Percentiles rank a stretch among this genome's conserved stretches.
phyloP scores from a whole-genome alignment of 2,797 vertebrate genomes.

The Buceros bicornis region DNA sequence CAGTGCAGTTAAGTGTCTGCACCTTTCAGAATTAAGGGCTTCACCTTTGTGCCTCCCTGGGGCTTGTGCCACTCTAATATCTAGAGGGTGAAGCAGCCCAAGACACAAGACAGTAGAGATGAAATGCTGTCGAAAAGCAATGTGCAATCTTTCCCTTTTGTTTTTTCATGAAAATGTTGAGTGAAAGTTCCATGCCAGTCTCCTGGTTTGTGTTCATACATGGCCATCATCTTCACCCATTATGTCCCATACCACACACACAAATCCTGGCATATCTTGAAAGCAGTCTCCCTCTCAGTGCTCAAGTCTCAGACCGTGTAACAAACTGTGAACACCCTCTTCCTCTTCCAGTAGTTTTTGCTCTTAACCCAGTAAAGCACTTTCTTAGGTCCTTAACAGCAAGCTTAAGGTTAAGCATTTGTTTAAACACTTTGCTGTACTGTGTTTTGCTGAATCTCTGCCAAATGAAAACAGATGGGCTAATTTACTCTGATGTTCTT shows the following conservation, averaged over 20 bases:
- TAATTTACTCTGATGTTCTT: slow-evolving; percentile 30
- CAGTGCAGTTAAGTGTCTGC: background rate
- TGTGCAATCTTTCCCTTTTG: background rate
- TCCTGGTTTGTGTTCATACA: background rate
- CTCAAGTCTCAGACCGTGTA: background rate
- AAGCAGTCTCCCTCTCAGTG: background rate
- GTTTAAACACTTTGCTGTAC: slow-evolving; percentile 16
- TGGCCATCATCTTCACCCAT: background rate
- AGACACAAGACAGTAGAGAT: background rate
- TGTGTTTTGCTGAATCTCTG: slow-evolving; percentile 26
- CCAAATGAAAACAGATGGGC: slow-evolving; percentile 40
- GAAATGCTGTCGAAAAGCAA: background rate
- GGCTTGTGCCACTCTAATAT: background rate
- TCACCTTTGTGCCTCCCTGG: background rate
- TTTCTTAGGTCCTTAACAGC: slow-evolving; percentile 21
- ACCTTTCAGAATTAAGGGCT: background rate
- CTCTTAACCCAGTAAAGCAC: background rate
- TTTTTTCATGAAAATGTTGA: accelerated
- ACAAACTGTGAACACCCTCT: background rate
- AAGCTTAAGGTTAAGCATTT: slow-evolving; percentile 38
- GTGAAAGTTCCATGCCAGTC: background rate
- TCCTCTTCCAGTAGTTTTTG: background rate
- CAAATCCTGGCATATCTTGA: background rate
- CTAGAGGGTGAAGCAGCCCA: background rate
- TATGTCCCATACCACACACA: background rate